These are phyloP conservation scores for Tricholaema leucomelas DNA, from an alignment of 2,113 vertebrate species.

Conservation along the genomic window DNA sequence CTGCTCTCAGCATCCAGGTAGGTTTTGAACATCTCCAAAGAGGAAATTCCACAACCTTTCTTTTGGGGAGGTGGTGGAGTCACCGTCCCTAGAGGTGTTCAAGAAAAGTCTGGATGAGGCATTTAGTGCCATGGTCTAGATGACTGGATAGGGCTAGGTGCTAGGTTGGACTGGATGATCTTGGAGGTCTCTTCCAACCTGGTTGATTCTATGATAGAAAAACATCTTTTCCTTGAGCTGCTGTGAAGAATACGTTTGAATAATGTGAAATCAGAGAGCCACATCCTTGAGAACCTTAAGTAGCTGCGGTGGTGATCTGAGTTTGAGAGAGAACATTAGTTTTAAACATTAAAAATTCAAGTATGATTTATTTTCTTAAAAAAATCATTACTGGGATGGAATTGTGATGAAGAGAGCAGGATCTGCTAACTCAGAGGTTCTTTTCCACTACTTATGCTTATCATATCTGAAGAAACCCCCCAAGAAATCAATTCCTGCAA, in stretches of 20 bases:
- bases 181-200: too few relatives aligned
- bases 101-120: too few relatives aligned
- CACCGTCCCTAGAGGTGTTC: too few relatives aligned
- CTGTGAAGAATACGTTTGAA: background rate
- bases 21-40: too few relatives aligned
- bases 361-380: background rate
- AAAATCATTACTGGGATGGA: background rate
- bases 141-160: too few relatives aligned
- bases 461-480: slow-evolving; percentile 17
- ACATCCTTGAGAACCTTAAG: background rate
- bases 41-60: too few relatives aligned
- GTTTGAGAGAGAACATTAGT: background rate
- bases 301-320: background rate
- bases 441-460: background rate
- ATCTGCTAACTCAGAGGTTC: slow-evolving; percentile 4
- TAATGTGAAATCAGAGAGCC: background rate
- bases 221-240: background rate
- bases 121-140: too few relatives aligned
- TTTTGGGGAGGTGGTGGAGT: too few relatives aligned
- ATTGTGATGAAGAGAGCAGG: background rate
- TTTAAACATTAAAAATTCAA: background rate
- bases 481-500: slow-evolving; percentile 15
- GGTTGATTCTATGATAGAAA: too few relatives aligned
- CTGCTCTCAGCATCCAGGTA: too few relatives aligned
- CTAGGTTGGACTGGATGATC: too few relatives aligned